phyloP scores from a whole-genome alignment of 2,113 vertebrate genomes.

The Heterotis niloticus region DNA sequence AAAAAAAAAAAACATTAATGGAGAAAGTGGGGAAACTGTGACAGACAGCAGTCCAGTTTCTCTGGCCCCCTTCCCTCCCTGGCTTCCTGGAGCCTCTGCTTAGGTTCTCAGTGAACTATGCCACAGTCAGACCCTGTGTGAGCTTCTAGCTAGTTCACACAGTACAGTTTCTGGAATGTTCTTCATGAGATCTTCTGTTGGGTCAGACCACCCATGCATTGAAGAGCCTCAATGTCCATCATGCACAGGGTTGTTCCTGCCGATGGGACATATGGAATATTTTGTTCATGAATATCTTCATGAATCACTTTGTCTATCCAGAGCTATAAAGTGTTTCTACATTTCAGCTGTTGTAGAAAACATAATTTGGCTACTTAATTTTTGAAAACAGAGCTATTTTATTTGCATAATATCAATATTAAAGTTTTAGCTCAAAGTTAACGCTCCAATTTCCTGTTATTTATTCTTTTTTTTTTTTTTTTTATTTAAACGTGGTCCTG shows the following conservation, averaged over 20 bases:
- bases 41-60: not conserved
- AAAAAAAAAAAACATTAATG: too few species aligned
- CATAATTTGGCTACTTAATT: not conserved
- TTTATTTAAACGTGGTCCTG: not conserved
- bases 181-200: not conserved
- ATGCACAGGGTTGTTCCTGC: constrained; percentile 9
- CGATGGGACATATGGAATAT: constrained; percentile 1
- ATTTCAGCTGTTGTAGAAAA: constrained; percentile 2
- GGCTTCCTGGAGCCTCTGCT: not conserved
- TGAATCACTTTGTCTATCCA: not conserved
- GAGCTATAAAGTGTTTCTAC: not conserved
- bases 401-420: not conserved
- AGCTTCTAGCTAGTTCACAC: not conserved
- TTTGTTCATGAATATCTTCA: not conserved
- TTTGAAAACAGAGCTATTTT: not conserved
- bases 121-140: constrained; percentile 19
- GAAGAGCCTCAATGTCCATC: not conserved
- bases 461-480: too few species aligned
- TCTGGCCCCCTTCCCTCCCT: not conserved
- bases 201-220: constrained; percentile 6
- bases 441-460: constrained; percentile 10
- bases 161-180: constrained; percentile 14
- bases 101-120: constrained; percentile 20
- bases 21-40: not conserved
- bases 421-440: not conserved